Conservation (phyloP, 2,888 invertebrate genomes). For the Meteorus colon region DNA sequence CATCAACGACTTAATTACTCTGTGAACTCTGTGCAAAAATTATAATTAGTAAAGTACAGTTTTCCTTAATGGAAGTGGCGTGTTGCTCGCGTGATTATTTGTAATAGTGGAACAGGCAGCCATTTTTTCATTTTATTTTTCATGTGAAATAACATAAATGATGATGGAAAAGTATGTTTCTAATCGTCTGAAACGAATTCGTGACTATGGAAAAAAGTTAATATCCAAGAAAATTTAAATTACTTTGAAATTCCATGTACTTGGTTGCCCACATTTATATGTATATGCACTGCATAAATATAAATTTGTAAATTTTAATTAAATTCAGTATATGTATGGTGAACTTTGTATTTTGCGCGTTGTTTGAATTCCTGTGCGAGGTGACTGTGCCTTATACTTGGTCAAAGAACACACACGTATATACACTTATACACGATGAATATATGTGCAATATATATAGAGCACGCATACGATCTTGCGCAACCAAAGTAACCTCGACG, state of each 20-base stretch:
- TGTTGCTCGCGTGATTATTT: no score
- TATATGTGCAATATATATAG: background rate
- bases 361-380: background rate
- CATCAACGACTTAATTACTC: no score
- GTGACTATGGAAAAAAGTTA: background rate
- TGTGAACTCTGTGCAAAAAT: no score
- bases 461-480: background rate
- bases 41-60: no score
- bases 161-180: no score
- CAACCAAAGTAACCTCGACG: constrained; percentile 17
- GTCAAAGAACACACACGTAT: background rate
- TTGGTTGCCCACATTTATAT: background rate
- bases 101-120: no score
- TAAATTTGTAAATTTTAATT: constrained; percentile 6
- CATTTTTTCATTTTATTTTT: no score
- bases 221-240: background rate
- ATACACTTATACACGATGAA: background rate
- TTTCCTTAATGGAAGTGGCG: no score
- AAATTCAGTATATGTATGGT: background rate
- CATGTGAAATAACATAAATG: no score
- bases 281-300: background rate
- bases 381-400: background rate
- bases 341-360: constrained; percentile 8
- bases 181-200: no score
- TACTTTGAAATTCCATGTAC: background rate